A percentile compares a stretch with the other conserved stretches of the same genome.
Evolutionary conservation across 2,888 invertebrate genomes (phyloP).

Genomic region (Hirtodrosophila confusa): DNA sequence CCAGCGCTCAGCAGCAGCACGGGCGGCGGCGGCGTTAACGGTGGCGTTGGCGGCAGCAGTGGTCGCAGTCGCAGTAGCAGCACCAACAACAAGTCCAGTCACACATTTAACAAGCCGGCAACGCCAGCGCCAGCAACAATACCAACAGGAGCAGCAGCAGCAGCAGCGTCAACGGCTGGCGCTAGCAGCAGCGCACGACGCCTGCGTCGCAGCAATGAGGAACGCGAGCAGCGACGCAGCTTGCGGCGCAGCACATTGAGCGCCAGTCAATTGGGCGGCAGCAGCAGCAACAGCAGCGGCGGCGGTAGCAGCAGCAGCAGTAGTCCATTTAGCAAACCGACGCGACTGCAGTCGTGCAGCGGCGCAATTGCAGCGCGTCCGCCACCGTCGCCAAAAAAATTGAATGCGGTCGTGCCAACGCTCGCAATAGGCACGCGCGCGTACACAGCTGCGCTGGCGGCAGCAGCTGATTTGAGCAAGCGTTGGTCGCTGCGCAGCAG

Average conservation of each 20-base stretch:
- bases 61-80: conserved; percentile 8
- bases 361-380: conserved; percentile 66
- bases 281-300: conserved; percentile 11
- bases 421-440: conserved; percentile 71
- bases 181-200: conserved; percentile 35
- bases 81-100: conserved; percentile 56
- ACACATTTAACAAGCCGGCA: conserved; percentile 54
- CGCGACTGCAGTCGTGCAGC: conserved; percentile 67
- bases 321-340: conserved; percentile 66
- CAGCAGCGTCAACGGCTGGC: neutral
- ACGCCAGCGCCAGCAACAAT: conserved; percentile 41
- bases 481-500: conserved; percentile 70
- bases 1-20: conserved; percentile 34
- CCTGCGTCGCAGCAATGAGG: conserved; percentile 55
- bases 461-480: conserved; percentile 60
- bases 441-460: conserved; percentile 65
- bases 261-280: conserved; percentile 20
- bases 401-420: conserved; percentile 69
- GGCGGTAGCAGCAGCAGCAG: conserved; percentile 8
- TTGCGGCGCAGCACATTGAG: conserved; percentile 41
- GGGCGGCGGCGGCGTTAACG: neutral
- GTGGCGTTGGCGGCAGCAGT: conserved; percentile 2
- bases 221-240: conserved; percentile 63
- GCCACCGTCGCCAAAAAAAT: conserved; percentile 79
- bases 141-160: conserved; percentile 8